Conservation (phyloP, 2,113 vertebrate species). For the Danionella cerebrum region DNA sequence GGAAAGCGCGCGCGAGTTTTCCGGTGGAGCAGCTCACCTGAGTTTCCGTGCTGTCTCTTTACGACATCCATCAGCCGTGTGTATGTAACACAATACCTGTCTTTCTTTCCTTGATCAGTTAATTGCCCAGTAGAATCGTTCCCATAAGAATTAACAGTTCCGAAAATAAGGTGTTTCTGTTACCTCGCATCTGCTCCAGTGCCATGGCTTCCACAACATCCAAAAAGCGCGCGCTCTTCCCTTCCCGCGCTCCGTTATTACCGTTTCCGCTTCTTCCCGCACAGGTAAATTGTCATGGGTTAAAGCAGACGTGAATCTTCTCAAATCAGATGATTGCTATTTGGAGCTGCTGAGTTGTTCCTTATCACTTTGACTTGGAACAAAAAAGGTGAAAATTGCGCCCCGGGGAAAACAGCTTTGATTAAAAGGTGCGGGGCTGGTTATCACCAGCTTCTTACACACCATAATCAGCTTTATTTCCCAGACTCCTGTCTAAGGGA, state of each 20-base stretch:
- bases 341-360: slow-evolving; percentile 40
- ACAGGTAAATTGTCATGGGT: slow-evolving; percentile 24
- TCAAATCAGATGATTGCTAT: slow-evolving; percentile 34
- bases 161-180: slow-evolving; percentile 29
- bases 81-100: slow-evolving; percentile 17
- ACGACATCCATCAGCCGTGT: slow-evolving; percentile 35
- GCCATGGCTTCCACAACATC: slow-evolving; percentile 6
- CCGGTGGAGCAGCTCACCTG: slow-evolving; percentile 26
- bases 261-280: slow-evolving; percentile 25
- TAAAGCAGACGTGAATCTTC: slow-evolving; percentile 8
- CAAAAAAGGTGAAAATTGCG: slow-evolving; percentile 54
- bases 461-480: slow-evolving; percentile 17
- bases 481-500: slow-evolving; percentile 6
- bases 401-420: slow-evolving; percentile 50
- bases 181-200: slow-evolving; percentile 32
- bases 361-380: slow-evolving; percentile 44
- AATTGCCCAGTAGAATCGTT: slow-evolving; percentile 27
- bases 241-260: slow-evolving; percentile 7
- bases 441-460: slow-evolving; percentile 26
- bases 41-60: slow-evolving; percentile 24
- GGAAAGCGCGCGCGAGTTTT: slow-evolving; percentile 8
- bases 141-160: slow-evolving; percentile 34
- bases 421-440: slow-evolving; percentile 45
- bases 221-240: not conserved
- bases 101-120: slow-evolving; percentile 25